phyloP scores from a whole-genome alignment of 2,888 invertebrate species.

The Sycophila texana region DNA sequence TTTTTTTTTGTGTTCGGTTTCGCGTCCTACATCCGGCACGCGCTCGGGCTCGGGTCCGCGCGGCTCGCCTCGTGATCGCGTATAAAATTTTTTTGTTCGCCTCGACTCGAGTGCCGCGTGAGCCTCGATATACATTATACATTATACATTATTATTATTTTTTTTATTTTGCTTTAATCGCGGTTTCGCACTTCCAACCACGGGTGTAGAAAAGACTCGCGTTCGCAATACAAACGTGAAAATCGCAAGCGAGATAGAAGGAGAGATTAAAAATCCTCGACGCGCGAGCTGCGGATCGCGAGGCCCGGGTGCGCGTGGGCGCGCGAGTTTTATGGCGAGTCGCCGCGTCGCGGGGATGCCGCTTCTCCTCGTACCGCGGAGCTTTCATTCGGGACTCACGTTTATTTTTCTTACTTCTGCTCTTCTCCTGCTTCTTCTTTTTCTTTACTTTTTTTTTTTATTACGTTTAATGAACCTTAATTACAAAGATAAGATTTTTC shows the following conservation, averaged over 20 bases:
- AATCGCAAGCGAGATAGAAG: constrained; percentile 46
- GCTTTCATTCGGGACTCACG: constrained; percentile 4
- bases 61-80: no score
- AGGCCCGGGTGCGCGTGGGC: not conserved
- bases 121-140: no score
- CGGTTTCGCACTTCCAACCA: no score
- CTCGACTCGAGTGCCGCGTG: no score
- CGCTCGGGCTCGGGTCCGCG: no score
- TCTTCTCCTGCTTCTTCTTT: not conserved
- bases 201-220: no score
- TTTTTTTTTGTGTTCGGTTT: constrained; percentile 1
- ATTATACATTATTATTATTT: no score
- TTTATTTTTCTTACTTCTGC: constrained; percentile 8
- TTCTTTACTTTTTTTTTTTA: not conserved
- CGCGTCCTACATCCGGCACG: not conserved
- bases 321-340: not conserved
- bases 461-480: constrained; percentile 40
- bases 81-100: no score
- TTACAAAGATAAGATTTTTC: constrained; percentile 49
- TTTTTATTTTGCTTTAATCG: no score
- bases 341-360: constrained; percentile 30
- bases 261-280: constrained; percentile 42
- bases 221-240: constrained; percentile 50
- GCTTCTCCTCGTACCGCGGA: not conserved
- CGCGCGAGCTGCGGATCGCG: not conserved